These are phyloP conservation scores for Caradrina kadenii DNA, from an alignment of 2,888 invertebrate genomes.

Conservation along the genomic window DNA sequence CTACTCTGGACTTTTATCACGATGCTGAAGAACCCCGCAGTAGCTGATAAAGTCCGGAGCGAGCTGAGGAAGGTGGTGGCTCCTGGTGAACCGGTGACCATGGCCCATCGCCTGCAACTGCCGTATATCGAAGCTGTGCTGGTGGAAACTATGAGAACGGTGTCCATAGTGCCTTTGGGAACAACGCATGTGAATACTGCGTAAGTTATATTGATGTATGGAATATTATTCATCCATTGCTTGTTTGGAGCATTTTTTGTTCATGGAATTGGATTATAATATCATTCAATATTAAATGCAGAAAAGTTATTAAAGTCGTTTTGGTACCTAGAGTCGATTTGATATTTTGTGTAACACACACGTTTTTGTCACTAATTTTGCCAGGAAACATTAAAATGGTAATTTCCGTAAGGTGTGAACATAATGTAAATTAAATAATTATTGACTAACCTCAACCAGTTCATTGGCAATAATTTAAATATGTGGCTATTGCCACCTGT, in stretches of 20 bases:
- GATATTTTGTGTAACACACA: not conserved
- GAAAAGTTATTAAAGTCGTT: not conserved
- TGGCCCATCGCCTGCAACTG: constrained; percentile 93
- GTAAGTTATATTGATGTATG: constrained; percentile 86
- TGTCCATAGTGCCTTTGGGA: constrained; percentile 95
- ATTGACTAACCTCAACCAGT: constrained; percentile 33
- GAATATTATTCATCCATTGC: not conserved
- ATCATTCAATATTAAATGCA: not conserved
- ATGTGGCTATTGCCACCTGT: constrained; percentile 20
- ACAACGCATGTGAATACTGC: constrained; percentile 95
- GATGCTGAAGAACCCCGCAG: constrained; percentile 94
- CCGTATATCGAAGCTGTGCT: constrained; percentile 95
- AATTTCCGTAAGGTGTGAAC: constrained; percentile 24
- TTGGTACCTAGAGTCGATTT: not conserved
- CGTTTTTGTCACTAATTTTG: constrained; percentile 4
- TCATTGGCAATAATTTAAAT: constrained; percentile 20
- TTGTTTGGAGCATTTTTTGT: not conserved
- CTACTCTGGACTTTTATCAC: constrained; percentile 95
- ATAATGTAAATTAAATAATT: constrained; percentile 29
- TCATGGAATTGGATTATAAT: not conserved
- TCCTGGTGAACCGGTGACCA: constrained; percentile 92
- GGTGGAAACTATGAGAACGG: constrained; percentile 94
- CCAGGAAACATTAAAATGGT: constrained; percentile 30
- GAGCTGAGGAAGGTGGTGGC: constrained; percentile 94
- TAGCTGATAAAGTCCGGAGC: constrained; percentile 93